Evolutionary conservation across 2,888 invertebrate species (phyloP), one percentile per base, ranked within the genome.

Genomic region (Andrena bicolor): DNA sequence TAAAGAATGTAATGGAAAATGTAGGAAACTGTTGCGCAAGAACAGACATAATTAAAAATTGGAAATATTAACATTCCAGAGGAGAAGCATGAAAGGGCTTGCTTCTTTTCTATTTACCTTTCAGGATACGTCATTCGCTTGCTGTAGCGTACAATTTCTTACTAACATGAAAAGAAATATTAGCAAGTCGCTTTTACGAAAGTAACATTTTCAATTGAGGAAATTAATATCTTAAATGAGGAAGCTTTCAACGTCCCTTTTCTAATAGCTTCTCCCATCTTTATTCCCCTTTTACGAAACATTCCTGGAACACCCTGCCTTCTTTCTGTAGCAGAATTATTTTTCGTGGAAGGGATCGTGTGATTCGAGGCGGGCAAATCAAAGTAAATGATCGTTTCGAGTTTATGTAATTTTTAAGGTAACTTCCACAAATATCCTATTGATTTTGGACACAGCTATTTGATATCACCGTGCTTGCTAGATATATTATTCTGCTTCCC

Each of bases 161-260:
- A 5, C 1, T 28, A 26, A 35, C 8, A 23, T 13, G 26, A 60
- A 48, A 6, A 7, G 26, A 26, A 30, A 10, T 58, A 49, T 58
- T 75, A 51, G 26, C 2, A 20, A 16, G 23, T 16, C 28, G 30
- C 26, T 48, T 30, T 49, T 23, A n/a, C 56, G 28, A 61, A 49
- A 69, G 26, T 26, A 32, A 56, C n/a, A 30, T 51, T 10, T 53
- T 63, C 63, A 23, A 64, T 76, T 35, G 48, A 35, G 51, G 28
- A 75, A 71, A 71, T 76, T 70, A 70, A 71, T 75, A 75, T 70
- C 28, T 35, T 16, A n/a, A 51, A 32, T 48, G 23, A 30, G n/a
- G 41, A 2, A 48, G 30, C 32, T 49, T 60, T 8, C 35, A 26
- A 6, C 49, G 10, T 28, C 8, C 23, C 10, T 4, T 26, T 49